Base-by-base conservation (phyloP, 2,888 invertebrate genomes). In the Pristionchus maxplancki region DNA sequence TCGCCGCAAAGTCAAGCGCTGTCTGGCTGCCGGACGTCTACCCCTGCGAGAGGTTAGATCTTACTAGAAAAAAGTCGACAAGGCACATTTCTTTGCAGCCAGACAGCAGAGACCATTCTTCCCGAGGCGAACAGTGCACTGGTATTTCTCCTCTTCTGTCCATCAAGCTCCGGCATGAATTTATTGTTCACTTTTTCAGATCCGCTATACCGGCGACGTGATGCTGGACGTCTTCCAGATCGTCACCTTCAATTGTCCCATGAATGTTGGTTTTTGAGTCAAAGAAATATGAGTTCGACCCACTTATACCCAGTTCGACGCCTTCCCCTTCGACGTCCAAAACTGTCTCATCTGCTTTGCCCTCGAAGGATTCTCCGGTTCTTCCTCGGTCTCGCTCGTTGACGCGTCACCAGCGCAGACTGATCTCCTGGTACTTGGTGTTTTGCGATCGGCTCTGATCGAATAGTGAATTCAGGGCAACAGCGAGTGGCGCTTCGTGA, bases 291-390 rank as follows among this genome's bases (percentile, higher is more conserved):
- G n/a, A 37, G 6, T 71, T 71, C 71, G 5, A n/a, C n/a, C n/a
- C n/a, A n/a, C n/a, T n/a, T n/a, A n/a, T n/a, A n/a, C n/a, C n/a
- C 71, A 71, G 71, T 71, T 71, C 71, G 71, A 71, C 37, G 71
- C 34, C 37, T 71, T 71, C 20, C 71, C 71, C 34, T 71, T 71
- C 37, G 71, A 71, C 37, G 24, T 24, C 5, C 71, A 71, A 24
- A 17, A 37, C 8, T 71, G 71, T 24, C 15, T 24, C 8, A 34
- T 71, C 1, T 71, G 71, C 71, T 71, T 71, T 8, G 71, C 71
- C 8, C 71, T 37, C 20, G 71, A 71, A 15, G 71, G 40, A 0
- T 34, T 71, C 24, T 31, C 37, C 4, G 71, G 20, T 13, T 28
- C 28, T 4, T 64, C 64, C 6, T 20, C 24, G 31, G 31, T 34